A percentile compares a stretch with the other conserved stretches of the same genome.
Evolutionary conservation across 2,113 vertebrate species (phyloP).

Genomic region (Podarcis muralis): DNA sequence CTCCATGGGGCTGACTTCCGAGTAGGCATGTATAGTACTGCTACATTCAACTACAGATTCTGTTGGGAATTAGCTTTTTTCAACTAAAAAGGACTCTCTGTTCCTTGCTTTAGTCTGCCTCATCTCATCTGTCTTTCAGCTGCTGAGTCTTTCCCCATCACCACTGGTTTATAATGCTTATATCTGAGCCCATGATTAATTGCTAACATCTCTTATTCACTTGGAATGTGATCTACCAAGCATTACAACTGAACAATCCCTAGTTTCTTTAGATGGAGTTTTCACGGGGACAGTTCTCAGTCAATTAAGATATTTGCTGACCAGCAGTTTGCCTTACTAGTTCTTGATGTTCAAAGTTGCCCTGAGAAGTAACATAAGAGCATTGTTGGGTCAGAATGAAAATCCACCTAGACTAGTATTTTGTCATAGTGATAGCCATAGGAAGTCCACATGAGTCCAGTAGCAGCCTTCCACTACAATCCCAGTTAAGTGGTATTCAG

Average conservation of each 20-base stretch:
- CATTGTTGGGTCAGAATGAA: neutral
- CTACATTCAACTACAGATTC: constrained; percentile 33
- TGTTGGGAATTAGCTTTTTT: constrained; percentile 26
- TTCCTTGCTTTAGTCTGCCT: constrained; percentile 30
- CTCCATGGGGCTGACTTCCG: neutral
- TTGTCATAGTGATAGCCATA: no score
- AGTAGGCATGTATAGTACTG: neutral
- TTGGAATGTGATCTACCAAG: neutral
- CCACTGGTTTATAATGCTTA: neutral
- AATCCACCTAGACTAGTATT: no score
- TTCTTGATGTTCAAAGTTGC: neutral
- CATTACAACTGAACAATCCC: neutral
- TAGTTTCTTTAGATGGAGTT: neutral
- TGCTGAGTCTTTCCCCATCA: neutral
- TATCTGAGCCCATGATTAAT: constrained; percentile 18
- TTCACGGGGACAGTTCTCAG: neutral
- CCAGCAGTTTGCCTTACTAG: no score
- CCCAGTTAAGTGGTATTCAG: no score
- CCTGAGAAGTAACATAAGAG: neutral
- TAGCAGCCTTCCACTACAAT: no score
- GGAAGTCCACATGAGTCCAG: no score
- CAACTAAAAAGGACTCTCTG: constrained; percentile 14
- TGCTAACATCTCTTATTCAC: neutral
- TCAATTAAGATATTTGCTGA: neutral
- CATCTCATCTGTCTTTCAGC: constrained; percentile 37